A percentile compares a stretch with the other conserved stretches of the same genome.
Conservation (phyloP, 2,888 invertebrate species). For the Cephus pulcher region DNA sequence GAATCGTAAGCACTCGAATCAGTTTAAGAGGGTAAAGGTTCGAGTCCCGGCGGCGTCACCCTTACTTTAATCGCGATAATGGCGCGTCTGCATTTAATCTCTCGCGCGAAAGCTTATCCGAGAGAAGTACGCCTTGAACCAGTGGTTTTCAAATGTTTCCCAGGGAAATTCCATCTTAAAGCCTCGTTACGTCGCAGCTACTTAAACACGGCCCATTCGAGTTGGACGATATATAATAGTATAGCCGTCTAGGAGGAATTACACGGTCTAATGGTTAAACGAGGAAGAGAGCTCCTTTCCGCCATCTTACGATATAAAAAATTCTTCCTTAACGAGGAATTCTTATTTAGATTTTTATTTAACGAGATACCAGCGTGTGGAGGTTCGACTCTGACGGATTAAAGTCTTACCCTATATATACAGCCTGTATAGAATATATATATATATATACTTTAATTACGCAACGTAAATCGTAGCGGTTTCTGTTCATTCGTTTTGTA, state of each 20-base stretch:
- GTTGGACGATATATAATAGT: neutral
- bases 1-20: slow-evolving; percentile 4
- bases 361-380: neutral
- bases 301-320: neutral
- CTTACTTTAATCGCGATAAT: slow-evolving; percentile 43
- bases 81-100: slow-evolving; percentile 18
- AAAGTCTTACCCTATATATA: neutral
- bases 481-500: neutral
- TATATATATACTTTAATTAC: neutral
- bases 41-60: slow-evolving; percentile 18
- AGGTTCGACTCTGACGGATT: neutral
- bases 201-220: neutral
- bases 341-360: neutral
- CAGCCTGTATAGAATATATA: no score
- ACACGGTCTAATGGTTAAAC: neutral
- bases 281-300: neutral
- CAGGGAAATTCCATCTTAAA: neutral
- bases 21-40: slow-evolving; percentile 9
- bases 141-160: slow-evolving; percentile 7
- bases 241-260: neutral
- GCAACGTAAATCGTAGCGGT: neutral
- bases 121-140: neutral
- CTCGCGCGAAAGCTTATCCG: slow-evolving; percentile 6
- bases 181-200: neutral
- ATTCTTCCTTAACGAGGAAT: neutral